Conservation (phyloP, 2,888 invertebrate genomes). For the Dicranocentrus wangi region DNA sequence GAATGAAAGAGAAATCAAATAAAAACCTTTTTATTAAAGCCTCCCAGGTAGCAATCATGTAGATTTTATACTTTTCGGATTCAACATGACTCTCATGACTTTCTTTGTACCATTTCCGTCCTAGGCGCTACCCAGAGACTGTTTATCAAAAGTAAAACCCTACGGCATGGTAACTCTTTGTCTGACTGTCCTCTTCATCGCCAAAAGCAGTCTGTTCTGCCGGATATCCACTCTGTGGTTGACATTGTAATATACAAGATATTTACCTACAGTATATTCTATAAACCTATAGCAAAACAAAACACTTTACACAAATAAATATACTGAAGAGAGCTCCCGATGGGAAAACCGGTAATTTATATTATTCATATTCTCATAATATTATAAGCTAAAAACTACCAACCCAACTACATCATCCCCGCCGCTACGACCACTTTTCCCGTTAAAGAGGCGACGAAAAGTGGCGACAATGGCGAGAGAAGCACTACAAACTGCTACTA, state of each 20-base stretch:
- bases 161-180: slow-evolving; percentile 61
- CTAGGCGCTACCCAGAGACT: slow-evolving; percentile 68
- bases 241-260: slow-evolving; percentile 65
- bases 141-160: slow-evolving; percentile 64
- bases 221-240: slow-evolving; percentile 63
- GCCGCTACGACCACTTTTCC: too few relatives aligned
- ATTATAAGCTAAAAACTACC: background rate
- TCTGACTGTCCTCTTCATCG: slow-evolving; percentile 68
- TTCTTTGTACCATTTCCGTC: slow-evolving; percentile 36
- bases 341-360: slow-evolving; percentile 10
- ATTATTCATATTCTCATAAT: slow-evolving; percentile 6
- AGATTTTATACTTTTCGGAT: background rate
- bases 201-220: slow-evolving; percentile 61
- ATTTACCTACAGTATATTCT: slow-evolving; percentile 2
- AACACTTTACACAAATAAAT: slow-evolving; percentile 12
- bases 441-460: background rate
- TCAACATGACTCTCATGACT: background rate
- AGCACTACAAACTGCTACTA: too few relatives aligned
- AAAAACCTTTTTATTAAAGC: too few relatives aligned
- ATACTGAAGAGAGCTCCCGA: slow-evolving; percentile 27
- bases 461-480: background rate
- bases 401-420: too few relatives aligned
- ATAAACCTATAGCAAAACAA: background rate
- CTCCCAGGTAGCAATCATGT: background rate
- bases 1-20: background rate